Conservation (phyloP, 2,113 vertebrate genomes). For the Glaucidium brasilianum region DNA sequence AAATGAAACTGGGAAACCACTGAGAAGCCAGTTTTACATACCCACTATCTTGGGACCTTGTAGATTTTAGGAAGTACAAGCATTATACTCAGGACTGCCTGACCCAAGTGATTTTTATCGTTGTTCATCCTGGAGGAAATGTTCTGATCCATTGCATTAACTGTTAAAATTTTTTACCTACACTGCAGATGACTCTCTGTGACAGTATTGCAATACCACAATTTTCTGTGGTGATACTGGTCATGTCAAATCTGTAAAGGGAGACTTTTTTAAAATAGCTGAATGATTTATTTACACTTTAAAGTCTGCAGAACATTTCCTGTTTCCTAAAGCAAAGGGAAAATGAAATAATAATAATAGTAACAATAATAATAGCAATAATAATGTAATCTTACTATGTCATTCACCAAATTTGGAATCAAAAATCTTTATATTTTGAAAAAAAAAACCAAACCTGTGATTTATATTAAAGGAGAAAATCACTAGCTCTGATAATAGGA, state of each 20-base stretch:
- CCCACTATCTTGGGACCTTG: background rate
- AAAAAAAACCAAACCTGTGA: background rate
- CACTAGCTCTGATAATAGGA: background rate
- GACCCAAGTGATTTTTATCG: background rate
- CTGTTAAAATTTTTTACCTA: background rate
- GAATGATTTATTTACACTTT: background rate
- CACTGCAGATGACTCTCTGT: background rate
- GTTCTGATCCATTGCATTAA: background rate
- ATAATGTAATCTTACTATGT: background rate
- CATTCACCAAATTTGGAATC: background rate
- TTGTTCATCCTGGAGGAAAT: background rate
- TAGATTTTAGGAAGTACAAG: background rate
- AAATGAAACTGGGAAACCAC: background rate
- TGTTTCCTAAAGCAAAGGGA: background rate
- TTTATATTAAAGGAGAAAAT: background rate
- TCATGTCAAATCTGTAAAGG: background rate
- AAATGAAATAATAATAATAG: background rate
- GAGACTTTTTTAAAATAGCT: background rate
- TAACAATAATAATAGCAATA: background rate
- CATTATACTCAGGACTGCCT: background rate
- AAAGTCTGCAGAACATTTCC: background rate
- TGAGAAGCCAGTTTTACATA: background rate
- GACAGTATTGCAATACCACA: background rate
- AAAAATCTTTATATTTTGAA: background rate
- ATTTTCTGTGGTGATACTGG: background rate